Evolutionary conservation across 2,113 vertebrate species (phyloP), one percentile per base, ranked within the genome.

Genomic region (Scopus umbretta): DNA sequence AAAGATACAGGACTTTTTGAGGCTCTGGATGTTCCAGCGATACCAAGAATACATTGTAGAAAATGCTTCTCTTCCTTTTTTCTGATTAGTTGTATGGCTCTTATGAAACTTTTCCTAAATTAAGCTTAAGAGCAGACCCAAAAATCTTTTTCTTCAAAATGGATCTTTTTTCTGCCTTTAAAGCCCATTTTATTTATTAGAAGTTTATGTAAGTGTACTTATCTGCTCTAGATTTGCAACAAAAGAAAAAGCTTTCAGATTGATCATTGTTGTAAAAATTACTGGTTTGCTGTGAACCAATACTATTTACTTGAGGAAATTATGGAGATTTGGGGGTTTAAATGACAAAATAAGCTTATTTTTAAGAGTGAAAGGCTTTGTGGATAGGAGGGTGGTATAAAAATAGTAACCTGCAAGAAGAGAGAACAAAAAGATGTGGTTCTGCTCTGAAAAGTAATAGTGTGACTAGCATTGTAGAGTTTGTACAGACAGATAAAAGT

Each of bases 381-480:
- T 0, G 0, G n/a, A 47, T 88, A 55, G 45, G 18, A 92, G 32
- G 7, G 15, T 73, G 43, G 38, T 59, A 71, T 80, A 92, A 88
- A 94, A 94, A 95, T 81, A 96, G 94, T 88, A 94, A 70, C 19
- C 17, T 76, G 22, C 10, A 74, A 71, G 63, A 72, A 81, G 52
- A 76, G 59, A 92, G 55, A 90, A 86, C 22, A 88, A 86, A 92
- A 94, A 74, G 26, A 67, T 56, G 15, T 7, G 2, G 9, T 62
- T 88, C 55, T 67, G 10, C 47, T 83, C 80, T 71, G 72, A 84
- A 88, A 70, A 86, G n/a, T 18, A 71, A 7, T 74, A 47, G 42
- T 63, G 42, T 95, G 85, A 71, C 62, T 84, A 78, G 17, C 38
- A 40, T 18, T 74, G n/a, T 30, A 36, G 47, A 66, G 13, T 86